Percentiles rank a stretch among this genome's conserved stretches.
Evolutionary conservation across 2,888 invertebrate genomes (phyloP).

Genomic region (Cryptosula pallasiana): DNA sequence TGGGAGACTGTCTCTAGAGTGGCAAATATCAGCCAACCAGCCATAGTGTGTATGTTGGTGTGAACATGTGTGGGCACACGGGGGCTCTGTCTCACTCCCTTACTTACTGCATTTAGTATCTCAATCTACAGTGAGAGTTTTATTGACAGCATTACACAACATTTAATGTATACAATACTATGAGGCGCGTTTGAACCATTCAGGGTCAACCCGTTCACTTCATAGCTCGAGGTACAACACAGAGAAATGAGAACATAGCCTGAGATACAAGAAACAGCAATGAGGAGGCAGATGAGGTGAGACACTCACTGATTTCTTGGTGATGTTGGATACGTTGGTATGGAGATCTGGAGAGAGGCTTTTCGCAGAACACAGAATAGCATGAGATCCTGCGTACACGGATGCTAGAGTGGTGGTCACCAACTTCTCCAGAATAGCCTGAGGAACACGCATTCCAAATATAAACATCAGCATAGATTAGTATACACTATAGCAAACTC

Average conservation of each 20-base stretch:
- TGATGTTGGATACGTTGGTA: background rate
- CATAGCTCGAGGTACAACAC: no score
- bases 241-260: no score
- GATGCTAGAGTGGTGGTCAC: background rate
- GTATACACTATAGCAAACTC: no score
- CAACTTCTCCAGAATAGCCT: background rate
- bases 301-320: constrained; percentile 6
- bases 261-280: no score
- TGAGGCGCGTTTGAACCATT: no score
- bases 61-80: background rate
- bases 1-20: background rate
- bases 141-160: no score
- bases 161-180: no score
- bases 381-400: background rate
- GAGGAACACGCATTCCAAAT: background rate
- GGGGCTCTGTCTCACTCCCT: background rate
- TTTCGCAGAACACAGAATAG: background rate
- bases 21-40: constrained; percentile 15
- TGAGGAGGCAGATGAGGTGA: background rate
- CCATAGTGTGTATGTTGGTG: constrained; percentile 13
- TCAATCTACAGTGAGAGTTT: constrained; percentile 2
- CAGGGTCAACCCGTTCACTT: no score
- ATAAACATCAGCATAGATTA: no score
- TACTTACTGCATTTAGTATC: background rate
- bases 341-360: background rate